Evolutionary conservation across 2,797 vertebrate genomes (phyloP).

Genomic region (Huso huso): DNA sequence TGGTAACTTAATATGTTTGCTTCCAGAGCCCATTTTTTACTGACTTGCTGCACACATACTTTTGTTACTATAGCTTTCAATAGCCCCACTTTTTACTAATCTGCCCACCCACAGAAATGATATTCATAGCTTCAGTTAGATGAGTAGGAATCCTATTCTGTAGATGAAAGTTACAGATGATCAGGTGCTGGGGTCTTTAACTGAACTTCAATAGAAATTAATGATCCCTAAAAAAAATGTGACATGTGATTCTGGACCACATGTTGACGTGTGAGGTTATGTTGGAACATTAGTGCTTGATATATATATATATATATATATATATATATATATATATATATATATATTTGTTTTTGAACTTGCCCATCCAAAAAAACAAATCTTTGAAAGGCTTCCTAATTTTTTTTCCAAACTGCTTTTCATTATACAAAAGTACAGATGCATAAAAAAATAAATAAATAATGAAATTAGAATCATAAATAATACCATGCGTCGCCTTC

Average conservation of each 20-base stretch:
- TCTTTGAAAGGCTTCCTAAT: background rate
- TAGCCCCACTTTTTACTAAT: no score
- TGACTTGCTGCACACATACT: conserved; percentile 3
- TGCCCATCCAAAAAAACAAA: background rate
- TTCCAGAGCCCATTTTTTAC: conserved; percentile 17
- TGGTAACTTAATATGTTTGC: background rate
- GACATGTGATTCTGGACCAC: conserved; percentile 12
- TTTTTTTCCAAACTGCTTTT: conserved; percentile 10
- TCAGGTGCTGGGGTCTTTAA: conserved; percentile 9
- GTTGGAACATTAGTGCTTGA: conserved; percentile 16
- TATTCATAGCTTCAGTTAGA: conserved; percentile 10
- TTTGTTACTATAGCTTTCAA: conserved; percentile 5
- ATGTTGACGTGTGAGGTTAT: conserved; percentile 17
- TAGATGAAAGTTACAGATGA: conserved; percentile 8
- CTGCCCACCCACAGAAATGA: background rate
- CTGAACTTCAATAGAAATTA: conserved; percentile 13
- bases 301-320: conserved; percentile 2
- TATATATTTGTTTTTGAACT: conserved; percentile 5
- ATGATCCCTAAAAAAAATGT: conserved; percentile 7
- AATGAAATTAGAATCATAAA: background rate
- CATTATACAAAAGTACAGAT: conserved; percentile 4
- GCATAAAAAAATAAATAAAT: background rate
- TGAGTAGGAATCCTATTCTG: conserved; percentile 13
- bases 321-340: background rate
- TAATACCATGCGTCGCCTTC: conserved; percentile 5